Evolutionary conservation across 2,888 invertebrate genomes (phyloP).

Genomic region (Drosophila tripunctata): DNA sequence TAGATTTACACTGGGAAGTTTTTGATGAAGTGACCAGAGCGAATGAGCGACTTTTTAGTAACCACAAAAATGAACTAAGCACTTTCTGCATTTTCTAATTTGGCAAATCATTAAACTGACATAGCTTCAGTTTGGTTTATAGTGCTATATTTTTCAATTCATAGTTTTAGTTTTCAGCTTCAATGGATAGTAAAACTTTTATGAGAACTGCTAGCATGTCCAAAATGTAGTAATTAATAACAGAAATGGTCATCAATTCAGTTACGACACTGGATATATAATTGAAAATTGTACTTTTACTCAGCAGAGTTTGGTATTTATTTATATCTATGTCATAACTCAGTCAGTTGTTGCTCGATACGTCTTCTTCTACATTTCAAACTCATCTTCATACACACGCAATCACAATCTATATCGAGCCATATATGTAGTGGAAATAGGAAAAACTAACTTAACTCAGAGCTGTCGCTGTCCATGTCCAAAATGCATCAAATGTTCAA

Average conservation of each 20-base stretch:
- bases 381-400: slow-evolving; percentile 26
- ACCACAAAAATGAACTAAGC: slow-evolving; percentile 8
- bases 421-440: not conserved
- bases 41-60: slow-evolving; percentile 15
- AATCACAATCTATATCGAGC: slow-evolving; percentile 15
- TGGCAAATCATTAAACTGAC: not conserved
- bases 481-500: slow-evolving; percentile 39
- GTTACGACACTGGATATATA: not conserved
- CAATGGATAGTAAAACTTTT: not conserved
- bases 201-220: not conserved
- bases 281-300: not conserved
- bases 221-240: not conserved
- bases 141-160: not conserved
- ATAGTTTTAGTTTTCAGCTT: not conserved
- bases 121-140: not conserved
- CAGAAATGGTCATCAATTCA: not conserved
- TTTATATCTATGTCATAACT: slow-evolving; percentile 12
- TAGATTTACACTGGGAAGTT: slow-evolving; percentile 5
- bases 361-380: not conserved
- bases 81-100: slow-evolving; percentile 27
- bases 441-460: slow-evolving; percentile 1
- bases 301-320: not conserved
- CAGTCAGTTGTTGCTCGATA: slow-evolving; percentile 1
- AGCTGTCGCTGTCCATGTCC: slow-evolving; percentile 18
- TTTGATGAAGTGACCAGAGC: slow-evolving; percentile 16